Evolutionary conservation across 2,797 vertebrate genomes (phyloP).

Genomic region (Catostomus latipinnis): DNA sequence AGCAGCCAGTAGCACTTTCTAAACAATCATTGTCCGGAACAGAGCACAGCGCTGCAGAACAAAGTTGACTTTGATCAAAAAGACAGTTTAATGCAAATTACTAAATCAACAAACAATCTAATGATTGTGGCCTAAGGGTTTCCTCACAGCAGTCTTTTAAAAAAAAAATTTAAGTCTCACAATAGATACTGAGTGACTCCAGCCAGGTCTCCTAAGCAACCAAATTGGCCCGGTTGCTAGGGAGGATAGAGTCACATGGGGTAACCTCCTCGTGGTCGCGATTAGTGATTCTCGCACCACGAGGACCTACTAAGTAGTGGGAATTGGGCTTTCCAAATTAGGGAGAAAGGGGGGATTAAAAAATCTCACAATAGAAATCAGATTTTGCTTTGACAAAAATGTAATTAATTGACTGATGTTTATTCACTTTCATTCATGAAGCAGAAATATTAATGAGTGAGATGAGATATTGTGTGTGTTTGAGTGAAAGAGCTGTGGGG

Average conservation of each 20-base stretch:
- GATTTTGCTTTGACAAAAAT: constrained; percentile 24
- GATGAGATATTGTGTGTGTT: too few relatives aligned
- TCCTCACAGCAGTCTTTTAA: not conserved
- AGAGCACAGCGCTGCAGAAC: constrained; percentile 30
- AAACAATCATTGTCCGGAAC: constrained; percentile 69
- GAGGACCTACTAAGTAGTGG: too few relatives aligned
- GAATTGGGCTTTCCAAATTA: too few relatives aligned
- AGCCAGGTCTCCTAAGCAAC: too few relatives aligned
- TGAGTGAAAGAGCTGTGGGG: too few relatives aligned
- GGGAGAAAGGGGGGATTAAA: too few relatives aligned
- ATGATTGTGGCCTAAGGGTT: not conserved
- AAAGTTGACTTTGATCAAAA: constrained; percentile 13
- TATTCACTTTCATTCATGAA: not conserved
- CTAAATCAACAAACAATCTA: constrained; percentile 2
- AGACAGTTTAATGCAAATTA: constrained; percentile 7
- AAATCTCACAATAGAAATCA: not conserved
- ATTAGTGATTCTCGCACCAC: too few relatives aligned
- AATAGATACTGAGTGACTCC: too few relatives aligned
- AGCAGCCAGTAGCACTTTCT: constrained; percentile 62
- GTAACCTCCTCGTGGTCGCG: too few relatives aligned
- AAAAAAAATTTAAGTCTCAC: too few relatives aligned
- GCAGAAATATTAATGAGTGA: constrained; percentile 30
- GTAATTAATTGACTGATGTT: constrained; percentile 1
- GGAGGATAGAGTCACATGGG: too few relatives aligned
- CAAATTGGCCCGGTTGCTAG: too few relatives aligned